Evolutionary conservation across 2,113 vertebrate species (phyloP), one percentile per base, ranked within the genome.

Genomic region (Brachyhypopomus occidentalis): DNA sequence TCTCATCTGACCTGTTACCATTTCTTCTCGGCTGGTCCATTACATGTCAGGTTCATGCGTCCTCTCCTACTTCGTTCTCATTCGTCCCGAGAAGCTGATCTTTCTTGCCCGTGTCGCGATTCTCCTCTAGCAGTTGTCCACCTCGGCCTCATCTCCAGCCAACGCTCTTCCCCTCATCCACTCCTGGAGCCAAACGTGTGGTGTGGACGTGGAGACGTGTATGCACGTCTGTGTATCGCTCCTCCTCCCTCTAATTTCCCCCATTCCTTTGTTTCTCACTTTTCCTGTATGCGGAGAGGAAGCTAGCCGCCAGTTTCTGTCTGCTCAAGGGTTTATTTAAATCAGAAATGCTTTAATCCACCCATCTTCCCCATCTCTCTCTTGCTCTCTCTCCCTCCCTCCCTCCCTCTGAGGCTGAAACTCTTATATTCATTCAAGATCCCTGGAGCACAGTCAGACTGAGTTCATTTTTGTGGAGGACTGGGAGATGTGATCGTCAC

Each of bases 321-420:
- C 92, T 94, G 90, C 92, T 89, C 83, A 91, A 92, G 90, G 93
- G 90, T 94, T 94, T 94, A 94, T 94, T 94, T 94, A 94, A 94
- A 94, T 94, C 94, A 94, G 92, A 94, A 93, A 92, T 88, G 90
- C 90, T 92, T 90, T 90, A 92, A 82, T 92, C 90, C 92, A 88
- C 91, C 87, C 90, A 75, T 85, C 72, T 83, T 83, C 87, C 63
- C 59, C 75, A 69, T 75, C 66, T 45, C 74, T 14, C 52, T 23
- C 75, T 78, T 59, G 80, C 77, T 62, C 58, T 59, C 30, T 41
- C 72, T 75, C 67, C 79, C 80, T 45, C 36, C 20, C 72, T 63
- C 30, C 70, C 60, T 11, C 48, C n/a, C 48, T 85, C 67, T 75
- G 86, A 88, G 77, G 74, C 84, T 86, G 87, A 88, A 91, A 90